These are phyloP conservation scores for Notolabrus celidotus DNA, from an alignment of 2,797 vertebrate species.

Conservation along the genomic window DNA sequence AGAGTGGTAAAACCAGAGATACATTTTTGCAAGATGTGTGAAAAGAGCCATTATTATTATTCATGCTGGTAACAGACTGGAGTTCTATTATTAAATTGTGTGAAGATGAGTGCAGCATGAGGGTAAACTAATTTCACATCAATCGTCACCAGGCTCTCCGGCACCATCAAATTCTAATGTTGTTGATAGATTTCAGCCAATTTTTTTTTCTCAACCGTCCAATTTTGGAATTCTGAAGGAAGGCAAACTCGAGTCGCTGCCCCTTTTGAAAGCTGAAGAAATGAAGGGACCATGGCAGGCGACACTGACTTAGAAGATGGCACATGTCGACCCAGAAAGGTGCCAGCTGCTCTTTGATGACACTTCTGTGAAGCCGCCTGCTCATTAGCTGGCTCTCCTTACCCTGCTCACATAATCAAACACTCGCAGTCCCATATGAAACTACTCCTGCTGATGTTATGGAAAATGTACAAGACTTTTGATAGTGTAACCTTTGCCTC, in stretches of 20 bases:
- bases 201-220: constrained; percentile 30
- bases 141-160: constrained; percentile 53
- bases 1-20: constrained; percentile 57
- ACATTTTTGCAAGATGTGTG: constrained; percentile 47
- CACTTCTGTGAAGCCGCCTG: constrained; percentile 80
- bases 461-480: constrained; percentile 70
- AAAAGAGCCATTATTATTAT: constrained; percentile 68
- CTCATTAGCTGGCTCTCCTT: constrained; percentile 81
- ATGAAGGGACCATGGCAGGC: constrained; percentile 56
- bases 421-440: constrained; percentile 75
- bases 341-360: constrained; percentile 80
- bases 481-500: constrained; percentile 71
- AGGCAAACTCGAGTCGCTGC: constrained; percentile 30
- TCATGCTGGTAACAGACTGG: constrained; percentile 55
- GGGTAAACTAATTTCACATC: constrained; percentile 75
- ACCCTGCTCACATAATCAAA: constrained; percentile 75
- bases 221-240: constrained; percentile 60
- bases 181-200: constrained; percentile 42
- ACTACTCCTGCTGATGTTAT: constrained; percentile 72
- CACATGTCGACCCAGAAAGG: constrained; percentile 78
- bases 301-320: constrained; percentile 68
- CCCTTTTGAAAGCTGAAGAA: constrained; percentile 57
- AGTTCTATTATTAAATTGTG: constrained; percentile 68
- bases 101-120: constrained; percentile 65
- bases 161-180: constrained; percentile 38